Conservation (phyloP, 2,113 vertebrate genomes). For the Tinamus guttatus region DNA sequence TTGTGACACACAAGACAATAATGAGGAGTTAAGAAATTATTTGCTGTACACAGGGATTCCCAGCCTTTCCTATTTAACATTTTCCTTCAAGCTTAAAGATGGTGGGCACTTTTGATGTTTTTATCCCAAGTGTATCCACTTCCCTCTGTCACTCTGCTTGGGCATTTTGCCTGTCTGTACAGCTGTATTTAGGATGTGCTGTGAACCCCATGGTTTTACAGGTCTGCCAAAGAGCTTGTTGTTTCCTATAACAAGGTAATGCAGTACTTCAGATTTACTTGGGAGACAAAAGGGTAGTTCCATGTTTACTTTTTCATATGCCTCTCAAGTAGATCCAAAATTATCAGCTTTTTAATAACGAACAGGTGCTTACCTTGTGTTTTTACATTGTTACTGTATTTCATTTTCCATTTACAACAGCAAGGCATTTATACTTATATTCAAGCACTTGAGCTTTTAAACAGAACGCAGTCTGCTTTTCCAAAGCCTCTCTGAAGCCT, state of each 20-base stretch:
- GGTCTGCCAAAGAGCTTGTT: neutral
- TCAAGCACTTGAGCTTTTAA: neutral
- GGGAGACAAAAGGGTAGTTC: neutral
- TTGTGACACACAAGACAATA: neutral
- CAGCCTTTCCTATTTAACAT: neutral
- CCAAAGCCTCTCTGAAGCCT: neutral
- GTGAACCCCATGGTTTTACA: neutral
- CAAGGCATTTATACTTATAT: neutral
- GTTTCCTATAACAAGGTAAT: neutral
- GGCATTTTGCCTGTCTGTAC: neutral
- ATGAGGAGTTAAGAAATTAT: neutral
- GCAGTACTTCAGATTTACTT: neutral
- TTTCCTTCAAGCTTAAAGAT: neutral
- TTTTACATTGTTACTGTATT: neutral
- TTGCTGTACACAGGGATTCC: neutral
- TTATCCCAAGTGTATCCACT: neutral
- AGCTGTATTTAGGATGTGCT: neutral
- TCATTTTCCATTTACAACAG: neutral
- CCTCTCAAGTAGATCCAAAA: neutral
- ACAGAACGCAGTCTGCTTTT: neutral
- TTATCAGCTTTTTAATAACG: neutral
- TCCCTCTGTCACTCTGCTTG: neutral
- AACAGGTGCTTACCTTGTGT: neutral
- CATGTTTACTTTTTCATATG: neutral
- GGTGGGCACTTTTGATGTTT: fast-evolving